A percentile compares a stretch with the other conserved stretches of the same genome.
Conservation (phyloP, 2,113 vertebrate genomes). For the Conger conger region DNA sequence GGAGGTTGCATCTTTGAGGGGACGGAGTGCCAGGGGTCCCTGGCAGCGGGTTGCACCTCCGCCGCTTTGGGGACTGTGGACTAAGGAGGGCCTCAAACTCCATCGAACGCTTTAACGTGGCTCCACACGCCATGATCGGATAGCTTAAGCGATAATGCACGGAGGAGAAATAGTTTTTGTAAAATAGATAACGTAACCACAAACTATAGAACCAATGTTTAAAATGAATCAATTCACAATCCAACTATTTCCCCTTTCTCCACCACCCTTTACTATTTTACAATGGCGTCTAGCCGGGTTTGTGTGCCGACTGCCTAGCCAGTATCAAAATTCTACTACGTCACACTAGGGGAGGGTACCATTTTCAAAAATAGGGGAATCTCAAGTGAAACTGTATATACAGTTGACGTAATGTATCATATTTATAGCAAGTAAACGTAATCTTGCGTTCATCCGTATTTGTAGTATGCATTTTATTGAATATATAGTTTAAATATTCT, state of each 20-base stretch:
- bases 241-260: constrained; percentile 49
- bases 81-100: constrained; percentile 89
- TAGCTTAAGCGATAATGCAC: constrained; percentile 32
- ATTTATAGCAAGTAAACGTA: not conserved
- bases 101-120: constrained; percentile 85
- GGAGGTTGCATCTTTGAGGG: constrained; percentile 76
- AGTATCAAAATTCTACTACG: constrained; percentile 63
- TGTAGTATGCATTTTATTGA: not conserved
- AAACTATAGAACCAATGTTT: constrained; percentile 10
- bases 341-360: constrained; percentile 63
- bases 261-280: constrained; percentile 45
- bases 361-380: constrained; percentile 24
- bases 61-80: constrained; percentile 84
- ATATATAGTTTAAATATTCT: not conserved
- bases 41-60: constrained; percentile 81
- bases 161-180: constrained; percentile 29
- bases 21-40: constrained; percentile 76
- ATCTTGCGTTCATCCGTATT: not conserved
- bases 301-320: constrained; percentile 56
- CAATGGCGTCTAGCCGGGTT: constrained; percentile 61
- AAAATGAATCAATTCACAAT: constrained; percentile 25
- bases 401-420: not conserved
- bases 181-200: not conserved
- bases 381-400: fast-evolving
- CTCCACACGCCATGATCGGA: constrained; percentile 82